A percentile compares a stretch with the other conserved stretches of the same genome.
Conservation (phyloP, 2,113 vertebrate species). For the Cranoglanis bouderius region DNA sequence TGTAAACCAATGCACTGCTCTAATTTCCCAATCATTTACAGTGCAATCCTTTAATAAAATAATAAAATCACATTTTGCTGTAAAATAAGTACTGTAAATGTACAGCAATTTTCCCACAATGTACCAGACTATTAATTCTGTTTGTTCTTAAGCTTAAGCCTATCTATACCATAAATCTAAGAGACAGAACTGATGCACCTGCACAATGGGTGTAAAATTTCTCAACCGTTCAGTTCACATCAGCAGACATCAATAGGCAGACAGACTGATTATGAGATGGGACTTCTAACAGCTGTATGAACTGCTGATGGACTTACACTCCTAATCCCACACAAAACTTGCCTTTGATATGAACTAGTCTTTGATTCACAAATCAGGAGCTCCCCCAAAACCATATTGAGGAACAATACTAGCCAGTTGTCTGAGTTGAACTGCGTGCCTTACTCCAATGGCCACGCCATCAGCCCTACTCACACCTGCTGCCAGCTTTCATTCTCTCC, state of each 20-base stretch:
- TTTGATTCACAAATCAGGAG: slow-evolving; percentile 42
- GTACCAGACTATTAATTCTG: neutral
- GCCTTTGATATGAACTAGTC: slow-evolving; percentile 48
- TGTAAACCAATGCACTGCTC: neutral
- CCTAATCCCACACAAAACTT: slow-evolving; percentile 38
- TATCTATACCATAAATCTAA: neutral
- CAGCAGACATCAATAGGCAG: slow-evolving; percentile 45
- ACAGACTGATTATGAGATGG: slow-evolving; percentile 34
- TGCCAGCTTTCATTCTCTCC: slow-evolving; percentile 60
- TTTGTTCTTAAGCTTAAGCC: slow-evolving; percentile 3
- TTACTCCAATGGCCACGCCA: slow-evolving; percentile 54
- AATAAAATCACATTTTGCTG: neutral
- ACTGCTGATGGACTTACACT: slow-evolving; percentile 35
- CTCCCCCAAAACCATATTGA: slow-evolving; percentile 10
- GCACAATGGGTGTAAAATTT: slow-evolving; percentile 26
- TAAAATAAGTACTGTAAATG: neutral
- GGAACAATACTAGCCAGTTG: slow-evolving; percentile 31
- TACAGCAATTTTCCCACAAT: neutral
- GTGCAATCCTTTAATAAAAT: neutral
- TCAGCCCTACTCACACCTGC: slow-evolving; percentile 56
- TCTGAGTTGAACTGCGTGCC: slow-evolving; percentile 50
- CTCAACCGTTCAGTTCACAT: slow-evolving; percentile 17
- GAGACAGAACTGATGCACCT: slow-evolving; percentile 7
- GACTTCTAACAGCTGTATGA: slow-evolving; percentile 42
- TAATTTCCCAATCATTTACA: neutral